Evolutionary conservation across 2,888 invertebrate species (phyloP), one percentile per base, ranked within the genome.

Genomic region (Spicauda simplicius): DNA sequence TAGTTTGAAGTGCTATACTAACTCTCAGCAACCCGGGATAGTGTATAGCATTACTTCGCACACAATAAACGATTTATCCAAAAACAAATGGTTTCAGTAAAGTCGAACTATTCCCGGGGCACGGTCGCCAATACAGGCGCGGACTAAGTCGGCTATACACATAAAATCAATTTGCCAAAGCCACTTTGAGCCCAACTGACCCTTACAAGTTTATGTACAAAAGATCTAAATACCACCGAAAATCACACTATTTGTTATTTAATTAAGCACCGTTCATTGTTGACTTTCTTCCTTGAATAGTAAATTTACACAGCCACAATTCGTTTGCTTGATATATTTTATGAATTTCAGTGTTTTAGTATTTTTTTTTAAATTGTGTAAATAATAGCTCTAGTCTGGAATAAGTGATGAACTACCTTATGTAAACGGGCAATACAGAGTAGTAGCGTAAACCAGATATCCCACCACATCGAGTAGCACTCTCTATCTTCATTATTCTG

Each of bases 101-200:
- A 81, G 79, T 79, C 84, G 81, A 81, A 83, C 82, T 77, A 81
- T 82, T 79, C 77, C 76, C 78, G 76, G 75, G 71, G 74, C 77
- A 74, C 70, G 76, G 74, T 78, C 79, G 77, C 74, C 78, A 78
- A 81, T 80, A 80, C 76, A 80, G 76, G 78, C 69, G 79, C 73
- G 81, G 78, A 76, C 83, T 84, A 85, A 88, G 81, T 86, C 86
- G 83, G 80, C 88, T 86, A 86, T 90, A 92, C 92, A 92, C 86
- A 90, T 90, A 87, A 92, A 91, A 91, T 91, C 91, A 91, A 91
- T 92, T 92, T 91, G 85, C 81, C 82, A 90, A 91, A 92, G 87
- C 92, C 82, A 83, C 85, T 85, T 82, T 84, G 84, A 87, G 83
- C 87, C 87, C 79, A 78, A 78, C 80, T 85, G 88, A 87, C 90